phyloP scores from a whole-genome alignment of 1,140 invertebrate species.

The Limonius californicus region DNA sequence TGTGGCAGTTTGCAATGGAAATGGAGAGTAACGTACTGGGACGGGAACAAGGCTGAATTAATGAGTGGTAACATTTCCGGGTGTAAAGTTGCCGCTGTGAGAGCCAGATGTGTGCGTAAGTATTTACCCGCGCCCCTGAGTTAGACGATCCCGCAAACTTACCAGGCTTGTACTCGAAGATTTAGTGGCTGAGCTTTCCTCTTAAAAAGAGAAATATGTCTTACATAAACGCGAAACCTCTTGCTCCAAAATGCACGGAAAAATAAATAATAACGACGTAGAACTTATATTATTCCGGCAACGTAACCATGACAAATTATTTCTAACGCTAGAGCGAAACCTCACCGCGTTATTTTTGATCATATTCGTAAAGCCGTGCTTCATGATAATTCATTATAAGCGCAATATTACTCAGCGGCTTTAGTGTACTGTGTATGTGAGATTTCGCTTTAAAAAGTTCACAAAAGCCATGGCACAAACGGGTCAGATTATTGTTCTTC shows the following conservation, averaged over 20 bases:
- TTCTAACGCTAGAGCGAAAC: background rate
- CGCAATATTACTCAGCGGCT: too few species aligned
- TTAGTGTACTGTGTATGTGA: too few species aligned
- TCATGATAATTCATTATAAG: too few species aligned
- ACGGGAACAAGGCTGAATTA: conserved; percentile 30
- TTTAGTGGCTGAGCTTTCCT: conserved; percentile 12
- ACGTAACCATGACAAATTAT: conserved; percentile 14
- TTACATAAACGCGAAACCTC: conserved; percentile 14
- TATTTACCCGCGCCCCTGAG: conserved; percentile 28
- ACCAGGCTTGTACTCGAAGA: conserved; percentile 26
- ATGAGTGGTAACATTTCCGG: conserved; percentile 35
- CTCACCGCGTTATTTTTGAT: background rate
- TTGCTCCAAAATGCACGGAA: conserved; percentile 11
- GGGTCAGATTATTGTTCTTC: too few species aligned
- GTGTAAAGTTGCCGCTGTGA: conserved; percentile 34
- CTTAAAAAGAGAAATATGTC: conserved; percentile 15
- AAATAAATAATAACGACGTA: conserved; percentile 14
- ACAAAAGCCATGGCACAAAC: too few species aligned
- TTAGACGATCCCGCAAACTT: conserved; percentile 25
- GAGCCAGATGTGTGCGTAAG: conserved; percentile 33
- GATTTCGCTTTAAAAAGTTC: too few species aligned
- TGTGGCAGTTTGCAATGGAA: conserved; percentile 7
- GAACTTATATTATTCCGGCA: conserved; percentile 7
- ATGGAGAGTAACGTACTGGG: conserved; percentile 3
- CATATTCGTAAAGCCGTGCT: too few species aligned